A percentile compares a stretch with the other conserved stretches of the same genome.
Evolutionary conservation across 2,113 vertebrate species (phyloP).

Genomic region (Oceanodroma tethys): DNA sequence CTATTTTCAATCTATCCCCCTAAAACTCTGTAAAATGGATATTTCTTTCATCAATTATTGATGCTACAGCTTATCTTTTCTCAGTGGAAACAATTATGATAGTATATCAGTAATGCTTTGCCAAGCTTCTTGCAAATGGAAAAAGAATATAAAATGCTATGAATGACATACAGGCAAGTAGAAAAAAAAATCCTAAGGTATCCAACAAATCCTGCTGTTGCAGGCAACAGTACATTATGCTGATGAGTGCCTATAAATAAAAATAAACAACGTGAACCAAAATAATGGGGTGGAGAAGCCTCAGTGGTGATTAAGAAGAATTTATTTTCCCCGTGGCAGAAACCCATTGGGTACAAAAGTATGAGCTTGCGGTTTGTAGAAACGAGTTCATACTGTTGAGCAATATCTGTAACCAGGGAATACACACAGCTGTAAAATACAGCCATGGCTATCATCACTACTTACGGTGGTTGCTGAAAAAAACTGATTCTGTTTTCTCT

Average conservation of each 20-base stretch:
- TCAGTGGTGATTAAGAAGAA: neutral
- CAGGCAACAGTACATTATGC: neutral
- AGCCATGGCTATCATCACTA: neutral
- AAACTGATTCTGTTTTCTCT: neutral
- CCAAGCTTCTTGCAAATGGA: neutral
- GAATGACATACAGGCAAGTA: neutral
- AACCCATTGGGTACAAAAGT: neutral
- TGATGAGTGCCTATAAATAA: conserved; percentile 22
- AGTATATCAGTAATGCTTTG: neutral
- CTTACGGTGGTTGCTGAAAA: neutral
- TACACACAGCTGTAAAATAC: neutral
- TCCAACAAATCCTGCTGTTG: neutral
- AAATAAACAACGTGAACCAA: neutral
- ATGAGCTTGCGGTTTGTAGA: neutral
- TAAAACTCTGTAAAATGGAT: neutral
- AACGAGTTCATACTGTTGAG: neutral
- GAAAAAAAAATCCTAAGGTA: neutral
- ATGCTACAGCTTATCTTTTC: neutral
- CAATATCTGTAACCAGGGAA: neutral
- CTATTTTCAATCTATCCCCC: neutral
- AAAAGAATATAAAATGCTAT: neutral
- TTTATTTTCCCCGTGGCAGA: neutral
- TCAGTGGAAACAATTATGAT: neutral
- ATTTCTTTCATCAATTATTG: neutral
- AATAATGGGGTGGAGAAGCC: neutral